Percentiles rank a stretch among this genome's conserved stretches.
Conservation (phyloP, 2,797 vertebrate species). For the Sebastes taczanowskii region DNA sequence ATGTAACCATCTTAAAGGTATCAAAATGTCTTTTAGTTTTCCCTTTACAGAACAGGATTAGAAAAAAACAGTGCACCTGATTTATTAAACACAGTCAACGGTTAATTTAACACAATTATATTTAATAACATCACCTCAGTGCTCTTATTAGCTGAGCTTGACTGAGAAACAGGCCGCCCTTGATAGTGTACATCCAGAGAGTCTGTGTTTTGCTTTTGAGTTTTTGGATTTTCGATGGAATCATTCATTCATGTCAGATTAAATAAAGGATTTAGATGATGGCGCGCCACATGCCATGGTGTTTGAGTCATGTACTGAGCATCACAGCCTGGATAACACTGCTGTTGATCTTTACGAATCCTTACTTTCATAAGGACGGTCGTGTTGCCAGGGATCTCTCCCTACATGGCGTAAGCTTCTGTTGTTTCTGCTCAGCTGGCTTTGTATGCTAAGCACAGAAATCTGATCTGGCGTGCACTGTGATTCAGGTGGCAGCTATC, state of each 20-base stretch:
- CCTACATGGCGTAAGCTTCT: not conserved
- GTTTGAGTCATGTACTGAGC: not conserved
- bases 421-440: not conserved
- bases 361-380: not conserved
- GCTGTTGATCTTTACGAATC: not conserved
- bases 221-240: not conserved
- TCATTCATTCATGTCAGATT: not conserved
- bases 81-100: not conserved
- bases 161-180: not conserved
- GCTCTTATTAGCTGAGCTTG: not conserved
- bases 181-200: not conserved
- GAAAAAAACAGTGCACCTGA: not conserved
- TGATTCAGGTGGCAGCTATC: conserved; percentile 1
- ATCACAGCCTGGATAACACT: not conserved
- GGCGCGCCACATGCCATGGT: not conserved
- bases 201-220: not conserved
- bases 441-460: not conserved
- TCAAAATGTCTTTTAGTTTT: not conserved
- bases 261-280: not conserved
- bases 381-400: not conserved
- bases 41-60: not conserved
- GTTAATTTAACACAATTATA: conserved; percentile 5
- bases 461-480: not conserved
- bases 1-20: not conserved
- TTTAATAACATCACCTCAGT: not conserved